These are phyloP conservation scores for Tethea ocularis DNA, from an alignment of 2,888 invertebrate genomes.

Conservation along the genomic window DNA sequence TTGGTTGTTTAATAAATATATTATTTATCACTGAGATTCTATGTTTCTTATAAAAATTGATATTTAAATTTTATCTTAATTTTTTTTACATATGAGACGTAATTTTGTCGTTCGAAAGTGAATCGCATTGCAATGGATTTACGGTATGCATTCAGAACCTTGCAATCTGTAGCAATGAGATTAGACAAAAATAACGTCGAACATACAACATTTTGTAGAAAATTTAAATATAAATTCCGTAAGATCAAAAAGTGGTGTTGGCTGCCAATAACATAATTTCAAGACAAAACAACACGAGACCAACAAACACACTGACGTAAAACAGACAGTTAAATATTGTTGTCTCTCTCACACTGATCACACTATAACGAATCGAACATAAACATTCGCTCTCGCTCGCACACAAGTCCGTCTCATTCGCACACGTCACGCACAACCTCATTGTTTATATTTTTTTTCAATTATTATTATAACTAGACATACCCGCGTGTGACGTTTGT, in stretches of 20 bases:
- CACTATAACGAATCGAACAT: constrained; percentile 19
- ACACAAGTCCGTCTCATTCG: constrained; percentile 39
- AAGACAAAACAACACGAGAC: constrained; percentile 3
- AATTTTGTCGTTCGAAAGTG: too few relatives aligned
- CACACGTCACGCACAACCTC: constrained; percentile 67
- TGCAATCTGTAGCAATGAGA: too few relatives aligned
- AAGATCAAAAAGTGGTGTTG: neutral
- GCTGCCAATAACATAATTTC: neutral
- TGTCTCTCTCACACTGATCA: constrained; percentile 21
- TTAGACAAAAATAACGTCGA: neutral
- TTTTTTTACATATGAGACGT: neutral
- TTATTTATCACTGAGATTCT: neutral
- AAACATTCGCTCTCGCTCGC: constrained; percentile 32
- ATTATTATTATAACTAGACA: constrained; percentile 43
- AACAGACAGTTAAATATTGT: constrained; percentile 11
- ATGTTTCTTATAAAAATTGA: neutral
- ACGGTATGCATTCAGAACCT: too few relatives aligned
- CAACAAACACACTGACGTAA: constrained; percentile 4
- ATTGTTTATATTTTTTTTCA: constrained; percentile 48
- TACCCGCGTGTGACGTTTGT: constrained; percentile 24
- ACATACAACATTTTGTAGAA: too few relatives aligned
- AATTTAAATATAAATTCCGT: neutral
- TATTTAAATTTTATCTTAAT: neutral
- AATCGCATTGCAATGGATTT: too few relatives aligned
- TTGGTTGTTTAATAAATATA: neutral